These are phyloP conservation scores for Chaetodon trifasciatus DNA, from an alignment of 2,797 vertebrate genomes.

Conservation along the genomic window DNA sequence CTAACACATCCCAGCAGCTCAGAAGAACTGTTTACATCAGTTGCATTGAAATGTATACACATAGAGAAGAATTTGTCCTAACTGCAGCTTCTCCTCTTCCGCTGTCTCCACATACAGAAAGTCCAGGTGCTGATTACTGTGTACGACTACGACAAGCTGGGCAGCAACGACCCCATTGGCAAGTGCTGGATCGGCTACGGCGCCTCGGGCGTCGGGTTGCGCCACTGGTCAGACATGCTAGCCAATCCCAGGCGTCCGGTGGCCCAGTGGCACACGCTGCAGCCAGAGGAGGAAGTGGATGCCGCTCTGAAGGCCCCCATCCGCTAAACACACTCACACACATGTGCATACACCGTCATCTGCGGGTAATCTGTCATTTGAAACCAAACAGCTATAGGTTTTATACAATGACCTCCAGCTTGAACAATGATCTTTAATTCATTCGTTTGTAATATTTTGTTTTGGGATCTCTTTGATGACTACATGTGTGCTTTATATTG, in stretches of 20 bases:
- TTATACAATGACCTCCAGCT: conserved; percentile 13
- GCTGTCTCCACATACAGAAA: conserved; percentile 81
- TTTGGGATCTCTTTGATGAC: neutral
- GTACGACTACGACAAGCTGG: conserved; percentile 94
- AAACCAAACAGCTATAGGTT: conserved; percentile 9
- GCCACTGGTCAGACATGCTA: conserved; percentile 95
- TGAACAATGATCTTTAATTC: neutral
- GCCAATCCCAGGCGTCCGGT: conserved; percentile 93
- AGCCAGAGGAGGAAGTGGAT: conserved; percentile 89
- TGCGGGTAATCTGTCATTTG: neutral
- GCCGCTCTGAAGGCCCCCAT: conserved; percentile 86
- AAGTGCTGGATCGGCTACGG: conserved; percentile 91
- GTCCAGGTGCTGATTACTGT: conserved; percentile 92
- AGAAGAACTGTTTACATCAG: neutral
- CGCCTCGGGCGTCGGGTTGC: conserved; percentile 88
- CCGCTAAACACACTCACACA: conserved; percentile 73
- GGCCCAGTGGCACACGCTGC: conserved; percentile 93
- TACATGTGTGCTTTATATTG: conserved; percentile 24
- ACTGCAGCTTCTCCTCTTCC: neutral
- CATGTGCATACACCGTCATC: neutral
- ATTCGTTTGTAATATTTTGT: conserved; percentile 23
- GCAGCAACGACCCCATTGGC: conserved; percentile 93
- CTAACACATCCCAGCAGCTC: too few species aligned
- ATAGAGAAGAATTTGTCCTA: neutral
- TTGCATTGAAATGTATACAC: neutral